Conservation (phyloP, 35 echinoderm and acorn worm genomes). For the Patiria miniata region DNA sequence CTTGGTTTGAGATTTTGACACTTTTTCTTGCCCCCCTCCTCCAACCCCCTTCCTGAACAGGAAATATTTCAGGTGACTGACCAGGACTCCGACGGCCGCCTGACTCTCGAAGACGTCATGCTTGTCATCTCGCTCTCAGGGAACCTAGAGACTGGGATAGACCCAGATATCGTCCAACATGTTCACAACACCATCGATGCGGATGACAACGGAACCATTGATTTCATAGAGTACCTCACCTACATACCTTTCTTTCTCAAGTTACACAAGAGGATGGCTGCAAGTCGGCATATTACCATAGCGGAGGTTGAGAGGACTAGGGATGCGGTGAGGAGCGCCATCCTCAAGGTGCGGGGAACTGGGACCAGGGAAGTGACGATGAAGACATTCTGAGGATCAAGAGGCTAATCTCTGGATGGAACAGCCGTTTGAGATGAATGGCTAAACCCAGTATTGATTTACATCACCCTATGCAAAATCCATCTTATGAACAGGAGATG, state of each 20-base stretch:
- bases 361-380: background rate
- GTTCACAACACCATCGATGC: conserved; percentile 80
- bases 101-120: conserved; percentile 87
- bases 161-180: conserved; percentile 68
- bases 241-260: conserved; percentile 94
- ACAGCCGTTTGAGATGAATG: too few relatives aligned
- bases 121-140: conserved; percentile 56
- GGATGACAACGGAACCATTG: conserved; percentile 71
- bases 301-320: conserved; percentile 65
- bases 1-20: background rate
- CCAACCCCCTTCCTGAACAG: conserved; percentile 37
- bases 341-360: background rate
- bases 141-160: conserved; percentile 58
- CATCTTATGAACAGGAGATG: too few relatives aligned
- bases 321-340: conserved; percentile 56
- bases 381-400: background rate
- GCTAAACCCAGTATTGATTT: too few relatives aligned
- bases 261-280: conserved; percentile 67
- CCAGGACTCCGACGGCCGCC: conserved; percentile 58
- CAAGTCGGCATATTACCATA: conserved; percentile 59
- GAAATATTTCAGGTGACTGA: conserved; percentile 88
- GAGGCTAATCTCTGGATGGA: background rate
- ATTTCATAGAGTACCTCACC: conserved; percentile 86
- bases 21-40: too few relatives aligned
- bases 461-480: too few relatives aligned